These are phyloP conservation scores for Rhyacichthys aspro DNA, from an alignment of 2,797 vertebrate genomes.

Conservation along the genomic window DNA sequence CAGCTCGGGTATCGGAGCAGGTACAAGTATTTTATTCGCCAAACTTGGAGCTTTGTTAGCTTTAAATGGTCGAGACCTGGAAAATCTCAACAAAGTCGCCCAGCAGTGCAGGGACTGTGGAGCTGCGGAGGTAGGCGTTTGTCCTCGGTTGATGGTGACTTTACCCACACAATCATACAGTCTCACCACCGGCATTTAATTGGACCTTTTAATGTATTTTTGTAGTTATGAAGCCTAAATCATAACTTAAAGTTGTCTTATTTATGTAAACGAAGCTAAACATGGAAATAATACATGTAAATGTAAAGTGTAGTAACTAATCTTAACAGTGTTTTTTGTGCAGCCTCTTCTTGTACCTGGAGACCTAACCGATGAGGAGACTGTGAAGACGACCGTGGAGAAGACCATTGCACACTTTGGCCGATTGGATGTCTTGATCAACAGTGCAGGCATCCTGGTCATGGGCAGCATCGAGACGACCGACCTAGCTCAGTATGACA, in stretches of 20 bases:
- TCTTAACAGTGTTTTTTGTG: neutral
- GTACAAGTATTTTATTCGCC: conserved; percentile 79
- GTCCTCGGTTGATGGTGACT: too few relatives aligned
- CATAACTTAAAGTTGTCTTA: too few relatives aligned
- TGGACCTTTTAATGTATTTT: too few relatives aligned
- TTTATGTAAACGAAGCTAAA: too few relatives aligned
- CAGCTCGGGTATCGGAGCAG: conserved; percentile 86
- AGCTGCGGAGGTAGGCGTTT: conserved; percentile 62
- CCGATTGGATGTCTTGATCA: conserved; percentile 82
- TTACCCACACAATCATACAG: too few relatives aligned
- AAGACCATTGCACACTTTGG: conserved; percentile 77
- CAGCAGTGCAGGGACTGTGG: conserved; percentile 70
- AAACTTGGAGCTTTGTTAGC: conserved; percentile 80
- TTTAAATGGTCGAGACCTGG: conserved; percentile 81
- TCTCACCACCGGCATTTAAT: too few relatives aligned
- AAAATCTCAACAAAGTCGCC: conserved; percentile 75
- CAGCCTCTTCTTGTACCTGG: conserved; percentile 83
- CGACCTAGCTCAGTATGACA: conserved; percentile 81
- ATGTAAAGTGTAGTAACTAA: too few relatives aligned
- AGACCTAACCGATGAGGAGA: conserved; percentile 81
- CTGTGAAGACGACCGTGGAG: conserved; percentile 76
- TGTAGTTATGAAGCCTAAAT: too few relatives aligned
- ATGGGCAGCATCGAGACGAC: conserved; percentile 83
- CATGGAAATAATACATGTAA: too few relatives aligned
- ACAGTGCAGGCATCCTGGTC: conserved; percentile 83